Percentiles rank a stretch among this genome's conserved stretches.
Conservation (phyloP, 2,888 invertebrate genomes). For the Bhutanitis thaidina region DNA sequence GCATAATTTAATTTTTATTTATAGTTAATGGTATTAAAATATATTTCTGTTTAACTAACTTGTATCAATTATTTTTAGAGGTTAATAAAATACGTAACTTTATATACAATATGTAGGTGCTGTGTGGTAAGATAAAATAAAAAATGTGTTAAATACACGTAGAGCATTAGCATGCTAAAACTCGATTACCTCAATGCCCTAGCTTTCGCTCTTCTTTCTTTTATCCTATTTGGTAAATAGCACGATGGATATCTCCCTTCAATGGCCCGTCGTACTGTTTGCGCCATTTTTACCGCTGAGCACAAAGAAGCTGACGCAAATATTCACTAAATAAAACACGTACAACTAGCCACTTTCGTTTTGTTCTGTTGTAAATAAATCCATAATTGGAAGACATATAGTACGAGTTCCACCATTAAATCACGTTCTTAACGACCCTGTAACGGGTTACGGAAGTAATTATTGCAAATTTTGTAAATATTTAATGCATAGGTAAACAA, state of each 20-base stretch:
- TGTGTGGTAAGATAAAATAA: too few species aligned
- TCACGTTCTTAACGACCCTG: slow-evolving; percentile 17
- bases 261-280: slow-evolving; percentile 84
- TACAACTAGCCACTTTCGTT: slow-evolving; percentile 75
- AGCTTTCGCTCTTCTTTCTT: slow-evolving; percentile 85
- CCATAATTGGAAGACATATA: slow-evolving; percentile 68
- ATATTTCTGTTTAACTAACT: too few species aligned
- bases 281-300: slow-evolving; percentile 81
- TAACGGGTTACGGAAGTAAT: slow-evolving; percentile 4
- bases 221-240: slow-evolving; percentile 84
- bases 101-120: too few species aligned
- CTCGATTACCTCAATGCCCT: slow-evolving; percentile 74
- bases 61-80: too few species aligned
- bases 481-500: slow-evolving; percentile 16
- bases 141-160: too few species aligned
- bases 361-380: slow-evolving; percentile 72
- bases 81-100: too few species aligned
- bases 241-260: slow-evolving; percentile 90
- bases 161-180: not conserved
- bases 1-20: too few species aligned
- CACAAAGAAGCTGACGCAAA: slow-evolving; percentile 40
- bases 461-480: slow-evolving; percentile 18
- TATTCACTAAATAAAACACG: slow-evolving; percentile 47
- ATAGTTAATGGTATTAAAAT: too few species aligned
- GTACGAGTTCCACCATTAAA: slow-evolving; percentile 34